Base-by-base conservation (phyloP, 2,888 invertebrate species). In the Agrochola litura region DNA sequence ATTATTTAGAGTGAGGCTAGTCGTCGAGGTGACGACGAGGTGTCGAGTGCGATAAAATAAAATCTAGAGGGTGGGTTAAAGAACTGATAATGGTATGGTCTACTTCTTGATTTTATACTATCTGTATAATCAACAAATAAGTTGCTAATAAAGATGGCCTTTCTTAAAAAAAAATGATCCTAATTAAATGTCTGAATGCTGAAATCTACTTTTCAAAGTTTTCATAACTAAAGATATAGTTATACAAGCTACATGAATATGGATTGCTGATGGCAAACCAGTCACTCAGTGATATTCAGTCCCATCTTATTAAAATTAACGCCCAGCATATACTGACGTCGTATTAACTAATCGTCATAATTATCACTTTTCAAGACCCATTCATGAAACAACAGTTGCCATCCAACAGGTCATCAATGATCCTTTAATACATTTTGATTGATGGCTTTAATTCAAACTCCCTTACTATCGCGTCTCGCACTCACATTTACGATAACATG, bases 401-500 rank as follows among this genome's bases (percentile, higher is more conserved):
- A 79, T 16, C 46, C 25, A 30, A 68, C 5, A 64, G 52, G 10
- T n/a, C 46, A 58, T 43, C 30, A 19, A 66, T 56, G 60, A 49
- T 22, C 9, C 14, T 63, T 60, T 9, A 63, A 74, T 37, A 60
- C 6, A 60, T 19, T 54, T 65, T 74, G 69, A 75, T 74, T 60
- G 85, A 85, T 71, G 19, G 52, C 30, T 66, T 58, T 64, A 43
- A 81, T 58, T 41, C 41, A 60, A 68, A 61, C 61, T 54, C 41
- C 37, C 8, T 60, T 49, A 49, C 22, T 81, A 49, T 70, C 49
- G 16, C 16, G 30, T 68, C 65, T 52, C 54, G 52, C n/a, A 63
- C 52, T 67, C 4, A 22, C 56, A 68, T 54, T 63, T 12, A 37
- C 54, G 82, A 85, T 81, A 85, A 66, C 60, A 82, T 61, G 46